Evolutionary conservation across 2,888 invertebrate species (phyloP), one percentile per base, ranked within the genome.

Genomic region (Iselma pallidipennis): DNA sequence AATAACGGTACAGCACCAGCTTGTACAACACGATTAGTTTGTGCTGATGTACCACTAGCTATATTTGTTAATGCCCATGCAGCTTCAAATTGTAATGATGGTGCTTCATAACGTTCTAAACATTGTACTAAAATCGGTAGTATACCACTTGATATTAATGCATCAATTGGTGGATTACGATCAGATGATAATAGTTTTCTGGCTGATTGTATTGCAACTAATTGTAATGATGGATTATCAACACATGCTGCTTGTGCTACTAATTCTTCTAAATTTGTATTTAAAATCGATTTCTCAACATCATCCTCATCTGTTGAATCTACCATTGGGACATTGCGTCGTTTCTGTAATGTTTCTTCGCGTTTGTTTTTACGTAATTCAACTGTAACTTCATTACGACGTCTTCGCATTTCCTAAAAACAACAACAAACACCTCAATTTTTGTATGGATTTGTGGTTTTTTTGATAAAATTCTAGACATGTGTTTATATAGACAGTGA

Each of bases 31-130:
- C 92, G 89, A 86, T 84, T 90, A 54, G 97, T 98, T 84, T 98
- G 97, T 72, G 89, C 87, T 6, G 96, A 95, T 57, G 95, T 96
- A 60, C 97, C 96, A 14, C 76, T 77, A 9, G 96, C 97, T 75
- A 98, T 98, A 80, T 98, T 98, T 74, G 97, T 98, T 73, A 98
- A 83, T 51, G 97, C 97, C 98, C 97, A 98, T 5, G 98, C 96
- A 31, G 97, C 96, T 84, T 98, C 98, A 80, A 98, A 98, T 81
- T 98, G 97, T 73, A 98, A 84, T 69, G 92, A 88, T 53, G 96
- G 93, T 79, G 92, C 92, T 79, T 95, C 93, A 74, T 92, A 88
- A 74, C 91, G 88, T 70, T 91, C 89, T 69, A 99, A 87, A 83
- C 98, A 98, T 70, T 88, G 74, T 16, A 82, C 81, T 74, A 99